Evolutionary conservation across 2,888 invertebrate species (phyloP), one percentile per base, ranked within the genome.

Genomic region (Aleiodes leptofemur): DNA sequence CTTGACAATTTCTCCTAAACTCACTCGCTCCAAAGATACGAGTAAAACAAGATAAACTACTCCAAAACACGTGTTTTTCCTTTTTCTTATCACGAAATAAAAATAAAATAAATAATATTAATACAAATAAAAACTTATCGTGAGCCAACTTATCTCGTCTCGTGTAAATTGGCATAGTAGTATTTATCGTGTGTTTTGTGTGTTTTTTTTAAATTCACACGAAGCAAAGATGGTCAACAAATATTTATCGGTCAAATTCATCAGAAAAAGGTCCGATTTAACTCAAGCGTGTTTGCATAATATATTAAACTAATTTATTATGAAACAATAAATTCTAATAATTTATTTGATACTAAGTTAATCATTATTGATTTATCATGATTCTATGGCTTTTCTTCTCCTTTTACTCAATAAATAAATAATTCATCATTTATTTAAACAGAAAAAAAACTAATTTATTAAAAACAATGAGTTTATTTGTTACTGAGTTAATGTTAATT

Each of bases 191-290:
- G 13, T 29, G 57, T 34, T 34, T 59, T 31, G 14, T 56, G 4
- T 11, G 48, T 43, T 43, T 16, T 43, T 38, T 14, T 38, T 38
- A 38, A 43, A 64, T 64, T 48, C 64, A 9, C 8, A 14, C 14
- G 14, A 43, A 29, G 31, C 16, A 6, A 48, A 48, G 43, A 61
- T 64, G 64, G 48, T 48, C 64, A 64, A 38, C 64, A 64, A 48
- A 64, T 43, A 43, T 64, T 64, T 64, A 64, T 64, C 64, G 43
- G 43, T 64, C 64, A 64, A 64, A 43, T 64, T 43, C 43, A 64
- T 64, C 64, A 64, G 43, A 16, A 64, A 16, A 48, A 48, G 43
- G 43, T 43, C 43, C 43, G 6, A 38, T 8, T 16, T 11, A 38
- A 7, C 23, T 23, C 13, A 31, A 14, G 34, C 48, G 64, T 23